Percentiles rank a stretch among this genome's conserved stretches.
Evolutionary conservation across 2,888 invertebrate genomes (phyloP).

Genomic region (Eremobia ochroleuca): DNA sequence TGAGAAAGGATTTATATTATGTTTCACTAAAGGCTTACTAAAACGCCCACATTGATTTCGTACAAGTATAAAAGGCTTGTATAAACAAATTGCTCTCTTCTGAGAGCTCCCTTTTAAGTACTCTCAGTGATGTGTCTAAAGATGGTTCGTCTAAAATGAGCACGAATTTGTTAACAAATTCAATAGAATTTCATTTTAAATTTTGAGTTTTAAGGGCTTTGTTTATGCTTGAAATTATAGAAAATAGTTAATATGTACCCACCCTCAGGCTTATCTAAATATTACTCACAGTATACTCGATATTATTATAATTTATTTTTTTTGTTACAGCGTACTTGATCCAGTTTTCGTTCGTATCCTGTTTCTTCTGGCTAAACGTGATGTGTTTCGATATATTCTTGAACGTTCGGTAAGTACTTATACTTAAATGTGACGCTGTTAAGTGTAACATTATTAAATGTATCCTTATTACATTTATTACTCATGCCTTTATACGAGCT

Average conservation of each 20-base stretch:
- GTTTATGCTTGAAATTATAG: not conserved
- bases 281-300: not conserved
- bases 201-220: not conserved
- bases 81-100: slow-evolving; percentile 5
- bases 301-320: slow-evolving; percentile 8
- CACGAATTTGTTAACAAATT: not conserved
- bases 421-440: slow-evolving; percentile 27
- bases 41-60: not conserved
- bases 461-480: slow-evolving; percentile 60
- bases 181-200: not conserved
- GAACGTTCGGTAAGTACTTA: slow-evolving; percentile 88
- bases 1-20: not conserved
- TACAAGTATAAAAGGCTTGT: not conserved
- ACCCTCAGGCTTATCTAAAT: not conserved
- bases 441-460: slow-evolving; percentile 44
- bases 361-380: slow-evolving; percentile 93
- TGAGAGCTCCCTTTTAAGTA: slow-evolving; percentile 1
- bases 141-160: not conserved
- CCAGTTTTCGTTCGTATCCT: slow-evolving; percentile 92
- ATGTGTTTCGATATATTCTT: slow-evolving; percentile 93
- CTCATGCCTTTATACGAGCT: slow-evolving; percentile 31
- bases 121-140: not conserved
- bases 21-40: not conserved
- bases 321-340: slow-evolving; percentile 92
- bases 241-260: not conserved